Base-by-base conservation (phyloP, 2,797 vertebrate species). In the Cynopterus sphinx region DNA sequence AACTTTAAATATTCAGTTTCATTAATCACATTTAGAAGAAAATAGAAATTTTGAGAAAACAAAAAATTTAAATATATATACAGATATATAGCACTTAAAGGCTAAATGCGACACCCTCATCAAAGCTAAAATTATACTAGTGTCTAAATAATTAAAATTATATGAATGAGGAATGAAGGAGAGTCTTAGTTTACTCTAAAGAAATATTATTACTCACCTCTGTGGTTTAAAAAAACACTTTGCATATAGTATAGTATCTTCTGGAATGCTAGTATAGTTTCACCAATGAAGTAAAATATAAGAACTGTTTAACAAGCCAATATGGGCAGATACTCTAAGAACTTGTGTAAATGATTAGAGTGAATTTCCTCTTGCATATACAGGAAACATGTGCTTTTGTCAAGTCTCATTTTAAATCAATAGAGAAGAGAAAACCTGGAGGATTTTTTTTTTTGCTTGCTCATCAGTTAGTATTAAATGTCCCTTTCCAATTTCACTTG, bases 341-440 rank as follows among this genome's bases (percentile, higher is more conserved):
- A n/a, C 21, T 36, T 86, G 39, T 85, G 65, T 71, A 78, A 84
- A 41, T 73, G 41, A 82, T 46, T 91, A 61, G 36, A 81, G 16
- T 83, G 19, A 91, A 89, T 74, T 97, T 43, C 55, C 70, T 86
- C 7, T 77, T 87, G 22, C 26, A 39, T 53, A 31, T 33, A 74
- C 16, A 87, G 67, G 41, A 96, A 92, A 68, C 89, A 71, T 71
- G 74, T 87, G 77, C 17, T 83, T 92, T 92, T 68, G 36, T 83
- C 33, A 61, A 77, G 55, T 83, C 90, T 96, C 28, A 90, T 91
- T 85, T 90, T 63, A 79, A 39, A 89, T 91, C 51, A 91, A 91
- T 79, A 95, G 39, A 7, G 24, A 89, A 93, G 55, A 87, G 55
- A 55, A 92, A 93, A 86, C 3, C 36, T 71, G 36, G 15, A 75